Evolutionary conservation across 2,888 invertebrate genomes (phyloP).

Genomic region (Chouioia cunea): DNA sequence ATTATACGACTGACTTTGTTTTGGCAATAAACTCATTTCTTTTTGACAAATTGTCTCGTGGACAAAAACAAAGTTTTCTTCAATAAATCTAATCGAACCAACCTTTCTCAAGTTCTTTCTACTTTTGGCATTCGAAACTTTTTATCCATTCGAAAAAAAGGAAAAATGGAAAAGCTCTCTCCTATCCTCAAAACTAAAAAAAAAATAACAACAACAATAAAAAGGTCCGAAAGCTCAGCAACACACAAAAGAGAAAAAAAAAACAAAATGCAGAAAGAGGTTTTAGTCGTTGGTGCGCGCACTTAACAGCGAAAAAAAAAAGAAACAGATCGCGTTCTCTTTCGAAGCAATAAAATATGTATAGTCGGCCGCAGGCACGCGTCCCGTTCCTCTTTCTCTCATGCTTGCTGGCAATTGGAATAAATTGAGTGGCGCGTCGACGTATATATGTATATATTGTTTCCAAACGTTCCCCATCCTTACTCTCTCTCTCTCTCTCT

Average conservation of each 20-base stretch:
- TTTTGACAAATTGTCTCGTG: no score
- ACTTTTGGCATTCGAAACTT: no score
- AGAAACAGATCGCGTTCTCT: conserved; percentile 11
- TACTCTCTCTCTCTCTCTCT: not conserved
- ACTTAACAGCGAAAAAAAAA: conserved; percentile 2
- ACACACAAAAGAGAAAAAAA: not conserved
- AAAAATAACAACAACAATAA: no score
- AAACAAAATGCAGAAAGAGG: not conserved
- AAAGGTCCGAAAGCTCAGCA: not conserved
- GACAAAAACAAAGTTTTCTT: no score
- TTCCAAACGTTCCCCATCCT: not conserved
- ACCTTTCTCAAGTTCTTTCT: no score
- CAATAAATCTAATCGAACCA: no score
- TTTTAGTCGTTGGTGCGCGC: conserved; percentile 1
- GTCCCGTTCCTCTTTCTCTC: conserved; percentile 15
- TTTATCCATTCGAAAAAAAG: no score
- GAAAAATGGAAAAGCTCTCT: no score
- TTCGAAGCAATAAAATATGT: conserved; percentile 1
- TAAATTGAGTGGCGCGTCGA: conserved; percentile 36
- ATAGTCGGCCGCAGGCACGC: conserved; percentile 26
- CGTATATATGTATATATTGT: not conserved
- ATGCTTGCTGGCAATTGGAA: conserved; percentile 35
- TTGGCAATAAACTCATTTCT: no score
- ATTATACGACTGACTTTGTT: no score
- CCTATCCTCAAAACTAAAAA: no score